phyloP scores from a whole-genome alignment of 2,113 vertebrate genomes.

The Micromys minutus region DNA sequence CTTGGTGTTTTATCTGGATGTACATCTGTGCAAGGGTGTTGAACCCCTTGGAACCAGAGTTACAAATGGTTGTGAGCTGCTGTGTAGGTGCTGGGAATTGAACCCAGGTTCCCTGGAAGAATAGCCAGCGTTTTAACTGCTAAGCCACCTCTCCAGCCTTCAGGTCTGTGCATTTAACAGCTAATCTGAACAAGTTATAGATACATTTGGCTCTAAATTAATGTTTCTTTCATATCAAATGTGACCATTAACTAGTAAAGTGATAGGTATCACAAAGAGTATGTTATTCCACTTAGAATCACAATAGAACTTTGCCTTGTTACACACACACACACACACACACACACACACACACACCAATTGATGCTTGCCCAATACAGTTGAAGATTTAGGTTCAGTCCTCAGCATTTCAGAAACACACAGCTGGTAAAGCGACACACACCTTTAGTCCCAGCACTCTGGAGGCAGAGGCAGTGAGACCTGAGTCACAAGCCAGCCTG shows the following conservation, averaged over 20 bases:
- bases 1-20: not conserved
- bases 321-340: not conserved
- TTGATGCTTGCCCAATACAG: not conserved
- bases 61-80: not conserved
- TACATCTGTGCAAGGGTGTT: not conserved
- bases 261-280: not conserved
- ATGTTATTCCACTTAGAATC: slow-evolving; percentile 31
- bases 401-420: not conserved
- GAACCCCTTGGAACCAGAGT: not conserved
- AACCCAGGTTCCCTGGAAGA: not conserved
- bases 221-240: not conserved
- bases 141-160: not conserved
- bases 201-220: slow-evolving; percentile 12
- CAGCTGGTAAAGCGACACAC: not conserved
- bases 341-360: not conserved
- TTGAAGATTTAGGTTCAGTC: not conserved
- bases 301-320: not conserved
- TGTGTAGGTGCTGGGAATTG: not conserved
- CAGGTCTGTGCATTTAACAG: not conserved
- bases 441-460: not conserved
- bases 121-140: not conserved
- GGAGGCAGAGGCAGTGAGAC: not conserved
- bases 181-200: not conserved
- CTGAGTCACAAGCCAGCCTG: not conserved
- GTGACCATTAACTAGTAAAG: slow-evolving; percentile 43